phyloP scores from a whole-genome alignment of 2,888 invertebrate species.

The Tetragnatha montana region DNA sequence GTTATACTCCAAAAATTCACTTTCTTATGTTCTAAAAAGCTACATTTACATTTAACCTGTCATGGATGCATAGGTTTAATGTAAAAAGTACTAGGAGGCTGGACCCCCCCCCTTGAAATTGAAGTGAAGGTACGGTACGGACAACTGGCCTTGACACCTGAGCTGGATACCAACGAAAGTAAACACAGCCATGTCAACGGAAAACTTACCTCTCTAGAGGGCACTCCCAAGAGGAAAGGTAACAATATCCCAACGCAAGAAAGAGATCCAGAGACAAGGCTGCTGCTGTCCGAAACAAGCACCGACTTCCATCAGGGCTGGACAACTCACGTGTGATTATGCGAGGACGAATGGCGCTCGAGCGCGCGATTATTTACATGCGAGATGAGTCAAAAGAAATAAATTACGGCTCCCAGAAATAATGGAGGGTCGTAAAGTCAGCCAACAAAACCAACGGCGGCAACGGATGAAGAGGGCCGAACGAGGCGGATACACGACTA shows the following conservation, averaged over 20 bases:
- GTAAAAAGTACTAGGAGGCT: background rate
- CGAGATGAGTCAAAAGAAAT: conserved; percentile 60
- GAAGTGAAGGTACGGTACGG: background rate
- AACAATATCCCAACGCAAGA: background rate
- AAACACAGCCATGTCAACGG: background rate
- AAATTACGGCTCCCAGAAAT: conserved; percentile 41
- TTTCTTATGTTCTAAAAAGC: too few relatives aligned
- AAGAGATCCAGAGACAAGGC: background rate
- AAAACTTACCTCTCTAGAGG: too few relatives aligned
- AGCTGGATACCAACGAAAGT: background rate
- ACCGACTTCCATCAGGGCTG: conserved; percentile 9
- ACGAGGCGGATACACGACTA: conserved; percentile 45
- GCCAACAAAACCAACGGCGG: conserved; percentile 44
- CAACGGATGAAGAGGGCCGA: conserved; percentile 34
- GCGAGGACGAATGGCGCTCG: conserved; percentile 39
- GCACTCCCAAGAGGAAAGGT: background rate
- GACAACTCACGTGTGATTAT: conserved; percentile 51
- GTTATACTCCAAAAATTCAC: too few relatives aligned
- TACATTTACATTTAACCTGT: too few relatives aligned
- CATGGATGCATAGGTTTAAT: too few relatives aligned
- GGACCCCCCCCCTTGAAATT: background rate
- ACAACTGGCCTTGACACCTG: background rate
- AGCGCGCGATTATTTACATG: conserved; percentile 62
- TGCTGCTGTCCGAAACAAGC: background rate
- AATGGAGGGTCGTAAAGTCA: conserved; percentile 55